Percentiles rank a stretch among this genome's conserved stretches.
phyloP scores from a whole-genome alignment of 2,113 vertebrate species.

The Alaudala cheleensis region DNA sequence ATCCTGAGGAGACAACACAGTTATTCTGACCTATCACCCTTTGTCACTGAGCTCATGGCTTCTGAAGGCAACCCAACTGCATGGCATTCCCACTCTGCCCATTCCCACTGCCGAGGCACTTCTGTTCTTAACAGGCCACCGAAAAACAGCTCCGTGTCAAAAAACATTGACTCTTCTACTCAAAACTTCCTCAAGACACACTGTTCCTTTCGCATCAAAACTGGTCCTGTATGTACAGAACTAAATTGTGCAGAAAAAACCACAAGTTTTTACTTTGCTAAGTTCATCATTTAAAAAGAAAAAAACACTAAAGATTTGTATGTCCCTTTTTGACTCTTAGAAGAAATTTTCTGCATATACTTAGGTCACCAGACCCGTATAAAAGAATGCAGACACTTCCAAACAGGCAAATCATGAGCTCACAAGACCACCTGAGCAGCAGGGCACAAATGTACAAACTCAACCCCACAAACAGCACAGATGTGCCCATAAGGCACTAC shows the following conservation, averaged over 20 bases:
- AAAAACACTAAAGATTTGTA: fast-evolving
- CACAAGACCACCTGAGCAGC: not conserved
- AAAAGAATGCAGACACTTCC: not conserved
- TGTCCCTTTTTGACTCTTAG: not conserved
- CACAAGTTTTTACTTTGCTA: not conserved
- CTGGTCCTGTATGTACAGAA: not conserved
- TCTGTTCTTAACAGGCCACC: not conserved
- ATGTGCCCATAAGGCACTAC: not conserved
- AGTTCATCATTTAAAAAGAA: not conserved
- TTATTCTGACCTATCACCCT: not conserved
- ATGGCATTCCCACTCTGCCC: not conserved
- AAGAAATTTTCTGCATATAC: not conserved
- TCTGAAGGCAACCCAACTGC: not conserved
- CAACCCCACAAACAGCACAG: not conserved
- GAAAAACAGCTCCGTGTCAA: not conserved
- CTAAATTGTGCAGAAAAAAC: not conserved
- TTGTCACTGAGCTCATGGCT: not conserved
- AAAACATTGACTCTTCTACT: not conserved
- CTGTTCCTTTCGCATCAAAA: not conserved
- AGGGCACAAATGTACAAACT: fast-evolving
- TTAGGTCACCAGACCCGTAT: not conserved
- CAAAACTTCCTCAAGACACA: not conserved
- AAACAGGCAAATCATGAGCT: not conserved
- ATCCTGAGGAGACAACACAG: not conserved
- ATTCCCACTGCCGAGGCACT: not conserved